Evolutionary conservation across 2,797 vertebrate species (phyloP), one percentile per base, ranked within the genome.

Genomic region (Galago senegalensis): DNA sequence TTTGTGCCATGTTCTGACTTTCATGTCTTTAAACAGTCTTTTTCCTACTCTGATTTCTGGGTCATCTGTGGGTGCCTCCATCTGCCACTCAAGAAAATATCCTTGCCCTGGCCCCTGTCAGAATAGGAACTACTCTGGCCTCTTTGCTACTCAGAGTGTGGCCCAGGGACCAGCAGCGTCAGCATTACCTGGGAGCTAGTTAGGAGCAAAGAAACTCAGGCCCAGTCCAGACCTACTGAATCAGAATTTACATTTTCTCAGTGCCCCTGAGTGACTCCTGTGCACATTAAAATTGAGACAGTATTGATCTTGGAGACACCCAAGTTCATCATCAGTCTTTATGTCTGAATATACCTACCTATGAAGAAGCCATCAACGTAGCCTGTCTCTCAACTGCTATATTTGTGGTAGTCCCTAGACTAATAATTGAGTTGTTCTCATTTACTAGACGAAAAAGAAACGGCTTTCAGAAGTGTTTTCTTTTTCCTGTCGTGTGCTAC

Each of bases 401-500:
- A 21, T 43, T 87, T 73, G 21, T 31, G 60, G 17, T 81, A 7
- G 40, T 65, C 29, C 53, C 31, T 61, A 43, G 87, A 27, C 67
- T 93, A 58, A 31, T 84, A 58, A 73, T 85, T 60, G 61, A 88
- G 85, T 67, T 23, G 6, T 72, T 73, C 49, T 25, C 43, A 56
- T 63, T 85, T 88, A 29, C 37, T 31, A 2, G 46, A 31, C 61
- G 93, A 86, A 69, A 84, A 84, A 81, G 96, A 97, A 46, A 9
- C 2, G 49, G 14, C 29, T 75, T 53, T 72, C 75, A 25, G 46
- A 20, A 4, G 56, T 73, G 34, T 27, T 97, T 94, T 92, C 40
- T 40, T 97, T 97, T 83, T 69, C 90, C 76, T 2, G 37, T 88
- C 97, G 87, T 61, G 79, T 94, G 96, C 84, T 69, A 73, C 61